These are phyloP conservation scores for Drosophila murphyi DNA, from an alignment of 1,140 invertebrate species.

Conservation along the genomic window DNA sequence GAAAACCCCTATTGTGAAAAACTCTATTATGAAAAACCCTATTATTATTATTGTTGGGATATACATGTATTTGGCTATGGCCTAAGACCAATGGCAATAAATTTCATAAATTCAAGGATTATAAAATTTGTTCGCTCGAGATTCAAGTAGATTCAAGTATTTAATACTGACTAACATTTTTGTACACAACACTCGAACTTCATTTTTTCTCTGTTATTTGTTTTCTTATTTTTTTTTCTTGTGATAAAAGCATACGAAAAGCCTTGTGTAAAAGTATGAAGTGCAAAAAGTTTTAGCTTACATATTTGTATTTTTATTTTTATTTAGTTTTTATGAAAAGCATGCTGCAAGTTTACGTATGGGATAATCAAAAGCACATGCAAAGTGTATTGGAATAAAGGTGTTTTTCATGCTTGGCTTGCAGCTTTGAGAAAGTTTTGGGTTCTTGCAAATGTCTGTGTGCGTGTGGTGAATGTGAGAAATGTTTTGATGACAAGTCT, in stretches of 20 bases:
- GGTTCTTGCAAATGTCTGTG: background rate
- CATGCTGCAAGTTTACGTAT: background rate
- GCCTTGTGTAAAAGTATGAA: background rate
- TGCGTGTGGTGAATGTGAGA: background rate
- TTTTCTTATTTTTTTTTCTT: no score
- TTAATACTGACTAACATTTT: no score
- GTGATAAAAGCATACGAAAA: background rate
- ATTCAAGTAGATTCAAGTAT: no score
- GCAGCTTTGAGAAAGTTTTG: background rate
- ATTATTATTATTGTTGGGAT: no score
- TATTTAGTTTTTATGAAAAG: background rate
- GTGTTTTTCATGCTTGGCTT: conserved; percentile 17
- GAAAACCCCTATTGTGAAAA: no score
- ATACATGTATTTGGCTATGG: no score
- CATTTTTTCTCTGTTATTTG: background rate
- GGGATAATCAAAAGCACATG: conserved; percentile 12
- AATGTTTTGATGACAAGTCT: conserved; percentile 4
- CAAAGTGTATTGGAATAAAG: conserved; percentile 13
- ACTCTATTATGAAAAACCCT: no score
- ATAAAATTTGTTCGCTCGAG: no score
- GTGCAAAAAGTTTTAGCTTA: background rate
- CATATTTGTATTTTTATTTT: background rate
- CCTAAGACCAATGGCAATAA: no score
- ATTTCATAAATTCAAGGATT: no score
- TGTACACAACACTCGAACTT: no score